Percentiles rank a stretch among this genome's conserved stretches.
phyloP scores from a whole-genome alignment of 2,797 vertebrate genomes.

The Glossophaga mutica region DNA sequence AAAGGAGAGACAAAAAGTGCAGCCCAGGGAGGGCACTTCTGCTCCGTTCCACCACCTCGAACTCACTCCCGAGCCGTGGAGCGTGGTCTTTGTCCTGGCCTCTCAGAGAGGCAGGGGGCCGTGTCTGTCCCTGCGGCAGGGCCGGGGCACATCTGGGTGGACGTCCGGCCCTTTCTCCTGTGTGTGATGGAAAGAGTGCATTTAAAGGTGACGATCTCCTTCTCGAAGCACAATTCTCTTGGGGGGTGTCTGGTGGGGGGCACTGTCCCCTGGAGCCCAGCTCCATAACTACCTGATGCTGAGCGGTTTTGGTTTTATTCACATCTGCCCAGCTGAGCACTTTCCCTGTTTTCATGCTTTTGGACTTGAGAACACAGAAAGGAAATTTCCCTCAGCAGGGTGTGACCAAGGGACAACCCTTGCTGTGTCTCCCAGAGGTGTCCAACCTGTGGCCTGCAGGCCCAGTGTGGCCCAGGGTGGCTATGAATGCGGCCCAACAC shows the following conservation, averaged over 20 bases:
- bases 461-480: too few species aligned
- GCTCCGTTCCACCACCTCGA: neutral
- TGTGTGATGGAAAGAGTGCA: neutral
- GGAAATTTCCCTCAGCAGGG: neutral
- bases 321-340: neutral
- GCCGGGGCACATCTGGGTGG: too few species aligned
- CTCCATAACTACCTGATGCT: neutral
- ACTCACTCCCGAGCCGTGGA: neutral
- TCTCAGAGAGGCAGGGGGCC: neutral
- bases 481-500: too few species aligned
- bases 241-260: neutral
- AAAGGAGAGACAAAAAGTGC: neutral
- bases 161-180: neutral
- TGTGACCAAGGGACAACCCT: neutral
- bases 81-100: neutral
- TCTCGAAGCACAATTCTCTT: neutral
- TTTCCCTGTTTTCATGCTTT: neutral
- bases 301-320: conserved; percentile 43
- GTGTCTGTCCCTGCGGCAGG: neutral
- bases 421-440: neutral
- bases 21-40: neutral
- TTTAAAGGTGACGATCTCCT: conserved; percentile 28
- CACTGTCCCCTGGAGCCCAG: neutral
- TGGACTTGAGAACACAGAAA: neutral
- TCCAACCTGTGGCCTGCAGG: too few species aligned